Conservation (phyloP, 1,140 invertebrate genomes). For the Magallana ariakensis region DNA sequence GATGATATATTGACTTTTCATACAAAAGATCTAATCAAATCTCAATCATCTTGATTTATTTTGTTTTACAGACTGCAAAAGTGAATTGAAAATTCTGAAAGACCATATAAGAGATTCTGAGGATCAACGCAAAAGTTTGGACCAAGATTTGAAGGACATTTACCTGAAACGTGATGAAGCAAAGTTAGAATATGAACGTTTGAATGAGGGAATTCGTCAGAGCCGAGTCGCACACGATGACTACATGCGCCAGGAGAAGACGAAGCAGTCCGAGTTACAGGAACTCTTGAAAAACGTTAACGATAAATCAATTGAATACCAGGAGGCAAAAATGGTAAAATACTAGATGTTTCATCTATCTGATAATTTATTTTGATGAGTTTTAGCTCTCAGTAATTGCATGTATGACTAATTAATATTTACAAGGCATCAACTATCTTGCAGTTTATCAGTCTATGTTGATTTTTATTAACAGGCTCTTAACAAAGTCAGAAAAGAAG, state of each 20-base stretch:
- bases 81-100: constrained; percentile 65
- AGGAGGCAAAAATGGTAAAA: constrained; percentile 70
- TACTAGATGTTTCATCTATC: neutral
- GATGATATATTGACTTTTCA: too few species aligned
- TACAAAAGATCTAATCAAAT: too few species aligned
- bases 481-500: constrained; percentile 71
- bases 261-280: constrained; percentile 69
- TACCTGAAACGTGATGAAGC: constrained; percentile 67
- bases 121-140: constrained; percentile 64
- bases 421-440: too few species aligned
- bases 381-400: neutral
- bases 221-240: constrained; percentile 68
- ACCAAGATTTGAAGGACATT: constrained; percentile 66
- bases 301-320: constrained; percentile 68
- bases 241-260: constrained; percentile 67
- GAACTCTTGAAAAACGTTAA: constrained; percentile 67
- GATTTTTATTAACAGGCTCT: constrained; percentile 65
- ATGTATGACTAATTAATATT: too few species aligned
- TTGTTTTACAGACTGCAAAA: constrained; percentile 64
- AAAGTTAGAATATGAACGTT: constrained; percentile 67
- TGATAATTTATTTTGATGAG: neutral
- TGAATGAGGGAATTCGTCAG: constrained; percentile 70
- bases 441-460: neutral
- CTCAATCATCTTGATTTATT: too few species aligned
- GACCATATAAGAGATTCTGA: constrained; percentile 69